Base-by-base conservation (phyloP, 2,113 vertebrate genomes). In the Scomber scombrus region DNA sequence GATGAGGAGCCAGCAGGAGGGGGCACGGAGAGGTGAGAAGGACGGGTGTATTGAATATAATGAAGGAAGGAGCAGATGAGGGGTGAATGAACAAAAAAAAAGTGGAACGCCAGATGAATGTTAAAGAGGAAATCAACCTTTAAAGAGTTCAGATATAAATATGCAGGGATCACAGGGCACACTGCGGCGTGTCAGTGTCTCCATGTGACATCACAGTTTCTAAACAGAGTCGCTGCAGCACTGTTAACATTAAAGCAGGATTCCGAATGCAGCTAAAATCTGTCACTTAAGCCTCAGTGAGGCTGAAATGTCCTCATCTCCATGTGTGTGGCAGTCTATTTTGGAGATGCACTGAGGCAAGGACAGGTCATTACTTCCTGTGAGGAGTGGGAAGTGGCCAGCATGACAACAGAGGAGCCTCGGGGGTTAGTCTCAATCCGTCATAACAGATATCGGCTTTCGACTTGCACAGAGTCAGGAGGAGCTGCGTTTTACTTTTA, bases 361-460 rank as follows among this genome's bases (percentile, higher is more conserved):
- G 84, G 85, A 76, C 81, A 83, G 82, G 78, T 81, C 83, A 57
- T 78, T 75, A 69, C 67, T 75, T 81, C 84, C 82, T 79, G 31
- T 76, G 58, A 88, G 86, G 79, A 78, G 75, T 56, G 51, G 78
- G 72, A 78, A 78, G 80, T 56, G 50, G 65, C 67, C 86, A 71
- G 50, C 54, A 34, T 54, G 63, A 85, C 78, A 73, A 65, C 52
- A 43, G 21, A 80, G 43, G 13, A 10, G 11, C 77, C 80, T 65
- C 14, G 0, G 34, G 34, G 73, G 63, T 56, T 21, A 64, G 43
- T 68, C 57, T 26, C 77, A 57, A 65, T 75, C 83, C 50, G 18
- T 87, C 79, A 65, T 5, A 60, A 71, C 64, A 68, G 52, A 84
- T 76, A 71, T 23, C 21, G 21, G 34, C 16, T 63, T 80, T 60